Percentiles rank a stretch among this genome's conserved stretches.
Evolutionary conservation across 2,113 vertebrate species (phyloP).

Genomic region (Isurus oxyrinchus): DNA sequence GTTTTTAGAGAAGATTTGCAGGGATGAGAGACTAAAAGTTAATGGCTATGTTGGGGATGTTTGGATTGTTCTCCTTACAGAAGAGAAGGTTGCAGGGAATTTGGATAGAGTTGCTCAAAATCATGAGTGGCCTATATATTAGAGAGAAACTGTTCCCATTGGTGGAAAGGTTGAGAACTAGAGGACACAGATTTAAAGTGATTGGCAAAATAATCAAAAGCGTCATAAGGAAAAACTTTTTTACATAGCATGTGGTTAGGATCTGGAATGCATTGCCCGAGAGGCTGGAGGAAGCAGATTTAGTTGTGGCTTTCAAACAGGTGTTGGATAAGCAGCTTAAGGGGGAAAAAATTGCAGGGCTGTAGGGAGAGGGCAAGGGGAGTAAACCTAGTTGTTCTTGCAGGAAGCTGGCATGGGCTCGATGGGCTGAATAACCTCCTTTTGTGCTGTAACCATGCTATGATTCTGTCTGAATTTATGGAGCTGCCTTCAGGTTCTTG

Average conservation of each 20-base stretch:
- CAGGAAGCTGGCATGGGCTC: no score
- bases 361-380: background rate
- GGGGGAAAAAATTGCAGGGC: background rate
- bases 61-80: background rate
- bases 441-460: background rate
- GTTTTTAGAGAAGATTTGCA: background rate
- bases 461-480: background rate
- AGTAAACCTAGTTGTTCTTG: background rate
- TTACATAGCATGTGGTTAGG: background rate
- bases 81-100: background rate
- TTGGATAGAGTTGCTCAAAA: background rate
- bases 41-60: background rate
- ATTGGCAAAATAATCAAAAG: background rate
- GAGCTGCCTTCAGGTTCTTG: background rate
- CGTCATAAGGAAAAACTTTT: background rate
- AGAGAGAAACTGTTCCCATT: background rate
- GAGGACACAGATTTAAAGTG: background rate
- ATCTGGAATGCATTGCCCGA: background rate
- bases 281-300: background rate
- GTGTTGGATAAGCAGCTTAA: background rate
- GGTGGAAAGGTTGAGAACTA: background rate
- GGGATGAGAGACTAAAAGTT: background rate
- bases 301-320: background rate
- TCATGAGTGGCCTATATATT: background rate
- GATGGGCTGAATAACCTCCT: background rate